These are phyloP conservation scores for Orchesella cincta DNA, from an alignment of 1,140 invertebrate genomes.

Conservation along the genomic window DNA sequence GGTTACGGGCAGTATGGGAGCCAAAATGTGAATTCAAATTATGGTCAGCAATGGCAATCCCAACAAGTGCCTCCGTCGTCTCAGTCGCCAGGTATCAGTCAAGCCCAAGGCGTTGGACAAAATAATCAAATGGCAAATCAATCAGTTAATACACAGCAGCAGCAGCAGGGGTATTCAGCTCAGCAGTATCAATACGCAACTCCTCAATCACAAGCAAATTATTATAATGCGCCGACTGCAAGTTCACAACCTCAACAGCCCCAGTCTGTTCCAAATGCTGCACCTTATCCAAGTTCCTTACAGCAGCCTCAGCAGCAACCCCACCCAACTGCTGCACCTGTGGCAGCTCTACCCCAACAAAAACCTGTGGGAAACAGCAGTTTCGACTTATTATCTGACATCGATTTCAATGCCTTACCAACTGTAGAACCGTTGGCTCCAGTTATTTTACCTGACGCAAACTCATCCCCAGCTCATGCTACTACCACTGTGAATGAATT, in stretches of 20 bases:
- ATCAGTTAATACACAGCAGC: neutral
- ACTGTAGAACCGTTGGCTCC: slow-evolving; percentile 33
- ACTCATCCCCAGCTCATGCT: neutral
- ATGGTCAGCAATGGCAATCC: slow-evolving; percentile 28
- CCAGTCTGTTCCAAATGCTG: slow-evolving; percentile 34
- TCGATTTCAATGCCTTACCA: slow-evolving; percentile 29
- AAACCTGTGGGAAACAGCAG: slow-evolving; percentile 35
- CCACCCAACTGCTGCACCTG: slow-evolving; percentile 28
- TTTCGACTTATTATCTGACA: slow-evolving; percentile 36
- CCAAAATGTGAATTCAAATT: too few relatives aligned
- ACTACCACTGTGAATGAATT: too few relatives aligned
- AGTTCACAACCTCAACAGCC: slow-evolving; percentile 39
- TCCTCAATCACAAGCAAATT: slow-evolving; percentile 22
- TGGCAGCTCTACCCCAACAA: slow-evolving; percentile 49
- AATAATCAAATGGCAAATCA: too few relatives aligned
- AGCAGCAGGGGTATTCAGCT: slow-evolving; percentile 21
- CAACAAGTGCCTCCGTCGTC: slow-evolving; percentile 6
- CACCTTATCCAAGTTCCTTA: neutral
- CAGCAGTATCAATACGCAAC: neutral
- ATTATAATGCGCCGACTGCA: neutral
- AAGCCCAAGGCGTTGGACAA: slow-evolving; percentile 13
- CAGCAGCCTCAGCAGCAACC: slow-evolving; percentile 14
- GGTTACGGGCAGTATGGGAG: neutral
- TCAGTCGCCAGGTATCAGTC: neutral
- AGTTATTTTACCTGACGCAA: neutral